Base-by-base conservation (phyloP, 2,888 invertebrate species). In the Flexamia atlantica region DNA sequence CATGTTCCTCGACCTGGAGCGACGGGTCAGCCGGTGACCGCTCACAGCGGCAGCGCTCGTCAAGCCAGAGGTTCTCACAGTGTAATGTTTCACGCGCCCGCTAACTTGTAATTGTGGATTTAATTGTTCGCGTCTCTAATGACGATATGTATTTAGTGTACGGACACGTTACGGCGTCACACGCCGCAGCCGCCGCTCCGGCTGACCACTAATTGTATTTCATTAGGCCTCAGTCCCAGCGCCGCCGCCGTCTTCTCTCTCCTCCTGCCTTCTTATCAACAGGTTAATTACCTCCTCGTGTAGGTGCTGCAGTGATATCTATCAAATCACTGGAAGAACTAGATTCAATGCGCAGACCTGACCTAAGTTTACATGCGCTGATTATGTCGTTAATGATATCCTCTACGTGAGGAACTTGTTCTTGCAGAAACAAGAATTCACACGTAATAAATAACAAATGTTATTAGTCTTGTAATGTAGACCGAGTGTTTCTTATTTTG, bases 141-240 rank as follows among this genome's bases (percentile, higher is more conserved):
- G 79, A 79, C 79, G 79, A 79, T 79, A 79, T 79, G 53, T 79
- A 79, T 79, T 57, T 36, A 79, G 79, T 32, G 30, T 10, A 17
- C 32, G 79, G 57, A 79, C 79, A 57, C 79, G 28, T 42, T 36
- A 36, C 20, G 3, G 17, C 76, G 76, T 72, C 72, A 72, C 72
- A 72, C 72, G 36, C 68, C 76, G 50, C 76, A 5, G n/a, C 42
- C 72, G 7, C 30, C 50, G 30, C 50, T 3, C 32, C 42, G 0
- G 23, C 32, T 72, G 70, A 17, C 74, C n/a, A 32, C 79, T 79
- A 79, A 79, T 79, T 79, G 79, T 79, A 79, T 79, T 79, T 79
- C 79, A 79, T 79, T 79, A 79, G 30, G 30, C 57, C 32, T 76
- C 25, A 25, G 32, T 28, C 20, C 70, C 14, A 40, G 7, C 20